Evolutionary conservation across 2,888 invertebrate genomes (phyloP), one percentile per base, ranked within the genome.

Genomic region (Calameuta filiformis): DNA sequence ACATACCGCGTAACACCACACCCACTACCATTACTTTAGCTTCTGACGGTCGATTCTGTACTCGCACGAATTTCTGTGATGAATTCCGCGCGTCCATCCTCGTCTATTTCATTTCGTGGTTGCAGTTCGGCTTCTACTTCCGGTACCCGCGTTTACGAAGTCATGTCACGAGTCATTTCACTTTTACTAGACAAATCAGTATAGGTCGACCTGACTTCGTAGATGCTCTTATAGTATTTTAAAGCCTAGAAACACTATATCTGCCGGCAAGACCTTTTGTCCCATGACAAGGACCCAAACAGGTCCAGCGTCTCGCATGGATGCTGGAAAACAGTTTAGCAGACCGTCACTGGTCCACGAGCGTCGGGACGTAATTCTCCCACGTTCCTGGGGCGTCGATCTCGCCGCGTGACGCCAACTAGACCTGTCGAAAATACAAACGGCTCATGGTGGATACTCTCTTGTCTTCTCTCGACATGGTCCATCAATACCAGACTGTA

Each of bases 1-100:
- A 87, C 88, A 89, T 88, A 89, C 90, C 89, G 81, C 80, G 84
- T 84, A 84, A 85, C 86, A 84, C 87, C 87, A 83, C 83, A 83
- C 85, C 83, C 76, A 76, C 35, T 69, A 56, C 56, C 79, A 79
- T 79, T 79, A 79, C 76, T 79, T 79, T 76, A 56, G 37, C 74
- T 74, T 31, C 76, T 15, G 74, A 12, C 12, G 34, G 37, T 37
- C 74, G n/a, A 74, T 30, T 35, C 74, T 23, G 34, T 74, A 74
- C 74, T 74, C 37, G 74, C 74, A 37, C 34, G 74, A 34, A 74
- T 37, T 74, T 37, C 71, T 34, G 23, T 74, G 74, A 74, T 74
- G 34, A 74, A 74, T 74, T 74, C 37, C 74, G 34, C 34, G 35
- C 34, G 6, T 35, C 34, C 74, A 35, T 74, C 12, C 33, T 33